phyloP scores from a whole-genome alignment of 2,797 vertebrate species.

The Manis javanica region DNA sequence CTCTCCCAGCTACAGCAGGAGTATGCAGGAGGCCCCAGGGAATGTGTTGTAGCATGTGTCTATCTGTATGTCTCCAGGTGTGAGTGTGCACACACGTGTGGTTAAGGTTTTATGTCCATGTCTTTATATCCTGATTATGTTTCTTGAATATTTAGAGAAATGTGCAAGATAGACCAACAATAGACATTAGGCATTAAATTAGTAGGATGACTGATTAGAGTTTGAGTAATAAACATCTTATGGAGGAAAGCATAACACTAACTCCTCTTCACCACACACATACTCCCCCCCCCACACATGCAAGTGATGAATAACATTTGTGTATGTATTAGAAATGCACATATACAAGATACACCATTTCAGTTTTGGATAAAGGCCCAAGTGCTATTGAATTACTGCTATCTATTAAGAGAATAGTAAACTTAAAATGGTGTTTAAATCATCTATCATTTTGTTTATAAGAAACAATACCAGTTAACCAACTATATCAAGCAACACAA shows the following conservation, averaged over 20 bases:
- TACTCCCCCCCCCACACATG: background rate
- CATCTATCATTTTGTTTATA: background rate
- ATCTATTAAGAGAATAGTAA: background rate
- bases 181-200: background rate
- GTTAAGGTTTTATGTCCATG: background rate
- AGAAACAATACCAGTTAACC: background rate
- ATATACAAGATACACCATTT: background rate
- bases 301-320: background rate
- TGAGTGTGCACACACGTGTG: background rate
- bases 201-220: background rate
- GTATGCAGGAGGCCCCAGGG: background rate
- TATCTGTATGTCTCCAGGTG: background rate
- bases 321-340: background rate
- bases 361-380: background rate
- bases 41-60: background rate
- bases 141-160: constrained; percentile 17
- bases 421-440: constrained; percentile 8
- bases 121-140: background rate
- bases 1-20: background rate
- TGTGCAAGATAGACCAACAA: background rate
- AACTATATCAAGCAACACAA: background rate
- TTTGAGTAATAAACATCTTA: background rate
- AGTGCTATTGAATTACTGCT: background rate
- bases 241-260: background rate
- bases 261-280: background rate